Evolutionary conservation across 2,888 invertebrate species (phyloP).

Genomic region (Amphipyra tragopoginis): DNA sequence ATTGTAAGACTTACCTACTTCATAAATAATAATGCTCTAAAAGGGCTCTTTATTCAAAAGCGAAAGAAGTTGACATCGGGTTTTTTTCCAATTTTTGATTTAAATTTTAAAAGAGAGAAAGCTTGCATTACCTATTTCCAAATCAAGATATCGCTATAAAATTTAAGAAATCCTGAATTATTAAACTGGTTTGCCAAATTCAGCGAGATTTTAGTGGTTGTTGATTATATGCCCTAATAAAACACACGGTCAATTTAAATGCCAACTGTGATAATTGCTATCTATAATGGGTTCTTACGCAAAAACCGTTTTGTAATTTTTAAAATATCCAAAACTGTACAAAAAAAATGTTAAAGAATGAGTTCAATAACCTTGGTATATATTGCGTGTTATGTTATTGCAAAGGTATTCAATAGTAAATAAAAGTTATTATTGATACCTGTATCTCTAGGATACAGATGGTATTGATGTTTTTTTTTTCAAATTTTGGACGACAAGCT

Average conservation of each 20-base stretch:
- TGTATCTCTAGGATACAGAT: neutral
- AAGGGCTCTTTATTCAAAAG: too few relatives aligned
- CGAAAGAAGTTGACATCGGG: neutral
- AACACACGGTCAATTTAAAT: constrained; percentile 34
- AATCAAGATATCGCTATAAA: constrained; percentile 24
- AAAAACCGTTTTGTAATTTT: constrained; percentile 27
- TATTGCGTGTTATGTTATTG: neutral
- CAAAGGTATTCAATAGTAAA: too few relatives aligned
- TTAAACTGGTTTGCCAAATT: constrained; percentile 29
- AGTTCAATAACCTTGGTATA: constrained; percentile 29
- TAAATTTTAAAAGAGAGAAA: constrained; percentile 42
- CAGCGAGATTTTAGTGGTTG: constrained; percentile 4
- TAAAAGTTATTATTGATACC: too few relatives aligned
- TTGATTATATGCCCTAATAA: constrained; percentile 13
- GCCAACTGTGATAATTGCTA: constrained; percentile 31
- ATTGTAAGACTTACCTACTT: too few relatives aligned
- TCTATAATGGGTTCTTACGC: constrained; percentile 9
- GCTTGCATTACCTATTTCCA: constrained; percentile 10
- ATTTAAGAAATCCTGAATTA: constrained; percentile 33
- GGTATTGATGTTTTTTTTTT: too few relatives aligned
- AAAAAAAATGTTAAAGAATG: neutral
- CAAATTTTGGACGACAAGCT: too few relatives aligned
- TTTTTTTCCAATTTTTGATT: constrained; percentile 15
- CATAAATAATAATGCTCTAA: too few relatives aligned
- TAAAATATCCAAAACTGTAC: neutral